Conservation (phyloP, 2,888 invertebrate genomes). For the Nemapogon koenigi region DNA sequence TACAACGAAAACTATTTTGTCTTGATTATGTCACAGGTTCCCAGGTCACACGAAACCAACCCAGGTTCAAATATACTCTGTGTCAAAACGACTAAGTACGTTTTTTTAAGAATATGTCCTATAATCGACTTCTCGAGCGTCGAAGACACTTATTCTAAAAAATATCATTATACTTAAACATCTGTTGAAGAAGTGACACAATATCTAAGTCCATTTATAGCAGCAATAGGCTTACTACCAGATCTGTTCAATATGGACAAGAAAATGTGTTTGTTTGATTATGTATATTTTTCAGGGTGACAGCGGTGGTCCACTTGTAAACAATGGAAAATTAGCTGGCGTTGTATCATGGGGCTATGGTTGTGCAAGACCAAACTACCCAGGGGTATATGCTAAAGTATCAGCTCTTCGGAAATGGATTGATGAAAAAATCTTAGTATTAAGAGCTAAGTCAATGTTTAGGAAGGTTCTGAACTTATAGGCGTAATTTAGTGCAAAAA, state of each 20-base stretch:
- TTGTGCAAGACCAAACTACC: slow-evolving; percentile 49
- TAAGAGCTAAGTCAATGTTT: slow-evolving; percentile 18
- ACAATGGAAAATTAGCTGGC: slow-evolving; percentile 49
- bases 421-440: slow-evolving; percentile 27
- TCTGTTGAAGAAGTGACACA: too few relatives aligned
- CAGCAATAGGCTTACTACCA: too few relatives aligned
- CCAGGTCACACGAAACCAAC: too few relatives aligned
- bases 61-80: too few relatives aligned
- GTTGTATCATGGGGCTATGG: slow-evolving; percentile 55
- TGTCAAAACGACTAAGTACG: too few relatives aligned
- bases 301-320: slow-evolving; percentile 51
- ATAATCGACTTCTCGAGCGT: too few relatives aligned
- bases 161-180: too few relatives aligned
- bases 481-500: background rate
- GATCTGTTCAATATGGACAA: background rate
- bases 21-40: too few relatives aligned
- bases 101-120: too few relatives aligned
- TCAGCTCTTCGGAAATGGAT: slow-evolving; percentile 46
- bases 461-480: slow-evolving; percentile 1
- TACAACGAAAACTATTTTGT: too few relatives aligned
- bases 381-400: slow-evolving; percentile 53
- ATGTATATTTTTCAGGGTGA: slow-evolving; percentile 37
- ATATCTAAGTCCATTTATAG: too few relatives aligned
- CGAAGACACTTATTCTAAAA: too few relatives aligned
- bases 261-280: background rate